Percentiles rank a stretch among this genome's conserved stretches.
Evolutionary conservation across 2,888 invertebrate species (phyloP).

Genomic region (Xanthorhoe designata): DNA sequence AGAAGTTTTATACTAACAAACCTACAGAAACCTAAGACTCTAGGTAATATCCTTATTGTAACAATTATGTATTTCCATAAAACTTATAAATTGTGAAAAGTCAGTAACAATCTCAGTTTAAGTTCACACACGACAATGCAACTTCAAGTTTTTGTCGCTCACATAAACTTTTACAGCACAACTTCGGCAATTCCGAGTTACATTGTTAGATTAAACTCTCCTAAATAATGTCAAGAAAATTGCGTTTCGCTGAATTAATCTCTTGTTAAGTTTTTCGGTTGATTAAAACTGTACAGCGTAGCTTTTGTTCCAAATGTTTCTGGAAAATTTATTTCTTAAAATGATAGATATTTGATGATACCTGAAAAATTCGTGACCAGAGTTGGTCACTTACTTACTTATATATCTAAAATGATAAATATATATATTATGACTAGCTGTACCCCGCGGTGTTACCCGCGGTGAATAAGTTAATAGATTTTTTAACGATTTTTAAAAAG

Average conservation of each 20-base stretch:
- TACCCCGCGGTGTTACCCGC: too few species aligned
- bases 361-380: too few species aligned
- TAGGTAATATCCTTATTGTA: too few species aligned
- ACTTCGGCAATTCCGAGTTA: slow-evolving; percentile 31
- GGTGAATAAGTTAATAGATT: too few species aligned
- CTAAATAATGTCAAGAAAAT: slow-evolving; percentile 31
- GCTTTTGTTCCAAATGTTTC: neutral
- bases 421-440: too few species aligned
- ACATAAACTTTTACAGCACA: slow-evolving; percentile 32
- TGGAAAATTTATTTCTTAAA: too few species aligned
- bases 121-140: slow-evolving; percentile 27
- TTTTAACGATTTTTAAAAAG: too few species aligned
- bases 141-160: slow-evolving; percentile 35
- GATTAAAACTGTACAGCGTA: slow-evolving; percentile 29
- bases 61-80: neutral
- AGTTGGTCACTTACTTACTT: too few species aligned
- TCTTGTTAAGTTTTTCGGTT: slow-evolving; percentile 29
- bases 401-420: too few species aligned
- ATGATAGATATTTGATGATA: too few species aligned
- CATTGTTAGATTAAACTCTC: slow-evolving; percentile 28
- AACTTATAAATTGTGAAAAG: slow-evolving; percentile 5
- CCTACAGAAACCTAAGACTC: too few species aligned
- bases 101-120: neutral
- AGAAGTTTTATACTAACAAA: too few species aligned
- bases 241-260: slow-evolving; percentile 33